These are phyloP conservation scores for Bicyclus anynana DNA, from an alignment of 1,140 invertebrate species.

Conservation along the genomic window DNA sequence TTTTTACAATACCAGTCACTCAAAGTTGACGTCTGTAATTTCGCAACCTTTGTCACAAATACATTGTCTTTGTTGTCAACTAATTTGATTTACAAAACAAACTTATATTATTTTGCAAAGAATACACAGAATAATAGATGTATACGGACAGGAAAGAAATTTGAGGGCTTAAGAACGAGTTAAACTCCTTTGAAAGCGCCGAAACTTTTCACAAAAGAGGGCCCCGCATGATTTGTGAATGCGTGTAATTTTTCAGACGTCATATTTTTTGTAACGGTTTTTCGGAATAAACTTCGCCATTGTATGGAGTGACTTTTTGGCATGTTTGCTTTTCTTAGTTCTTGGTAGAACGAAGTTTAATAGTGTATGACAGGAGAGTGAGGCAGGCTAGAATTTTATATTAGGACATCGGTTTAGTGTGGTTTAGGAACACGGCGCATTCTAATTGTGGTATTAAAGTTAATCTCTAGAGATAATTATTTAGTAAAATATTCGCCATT, in stretches of 20 bases:
- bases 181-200: slow-evolving; percentile 61
- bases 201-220: slow-evolving; percentile 70
- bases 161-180: slow-evolving; percentile 66
- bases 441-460: no score
- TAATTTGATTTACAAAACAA: slow-evolving; percentile 8
- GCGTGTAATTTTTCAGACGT: slow-evolving; percentile 76
- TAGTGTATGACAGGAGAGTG: slow-evolving; percentile 45
- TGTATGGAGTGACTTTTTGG: slow-evolving; percentile 65
- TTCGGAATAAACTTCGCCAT: slow-evolving; percentile 68
- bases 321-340: slow-evolving; percentile 58
- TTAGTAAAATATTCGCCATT: no score
- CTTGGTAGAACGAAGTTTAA: slow-evolving; percentile 61
- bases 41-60: no score
- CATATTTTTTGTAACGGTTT: slow-evolving; percentile 74
- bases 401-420: background rate
- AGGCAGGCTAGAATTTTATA: background rate
- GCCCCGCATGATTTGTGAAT: slow-evolving; percentile 74
- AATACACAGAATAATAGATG: slow-evolving; percentile 21
- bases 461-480: no score
- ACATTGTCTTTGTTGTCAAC: slow-evolving; percentile 6
- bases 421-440: background rate
- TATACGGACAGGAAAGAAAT: slow-evolving; percentile 37
- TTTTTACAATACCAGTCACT: no score
- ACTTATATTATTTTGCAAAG: slow-evolving; percentile 15
- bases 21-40: no score